These are phyloP conservation scores for Barbus barbus DNA, from an alignment of 2,113 vertebrate species.

Conservation along the genomic window DNA sequence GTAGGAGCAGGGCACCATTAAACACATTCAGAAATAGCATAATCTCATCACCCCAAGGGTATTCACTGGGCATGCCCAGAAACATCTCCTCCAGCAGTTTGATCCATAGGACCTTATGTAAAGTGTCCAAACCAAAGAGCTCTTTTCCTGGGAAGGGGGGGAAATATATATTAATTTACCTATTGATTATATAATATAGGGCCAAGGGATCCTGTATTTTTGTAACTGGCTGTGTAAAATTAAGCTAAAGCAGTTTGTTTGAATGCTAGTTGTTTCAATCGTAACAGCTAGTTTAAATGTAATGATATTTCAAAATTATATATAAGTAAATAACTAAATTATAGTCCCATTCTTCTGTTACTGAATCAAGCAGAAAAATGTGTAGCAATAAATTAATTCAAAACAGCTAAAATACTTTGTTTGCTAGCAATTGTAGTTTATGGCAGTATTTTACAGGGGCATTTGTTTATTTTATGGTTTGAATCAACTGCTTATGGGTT, in stretches of 20 bases:
- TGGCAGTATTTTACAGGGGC: too few species aligned
- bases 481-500: too few species aligned
- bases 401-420: too few species aligned
- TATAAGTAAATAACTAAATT: neutral
- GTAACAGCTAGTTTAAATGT: too few species aligned
- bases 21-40: slow-evolving; percentile 98
- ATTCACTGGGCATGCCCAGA: slow-evolving; percentile 98
- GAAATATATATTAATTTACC: neutral
- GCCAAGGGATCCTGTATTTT: neutral
- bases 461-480: too few species aligned
- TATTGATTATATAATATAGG: neutral
- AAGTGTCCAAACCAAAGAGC: slow-evolving; percentile 94
- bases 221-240: neutral
- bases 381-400: too few species aligned
- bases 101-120: slow-evolving; percentile 98
- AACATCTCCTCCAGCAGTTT: slow-evolving; percentile 99
- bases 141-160: slow-evolving; percentile 85
- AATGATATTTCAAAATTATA: neutral
- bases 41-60: slow-evolving; percentile 98
- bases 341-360: neutral
- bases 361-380: too few species aligned
- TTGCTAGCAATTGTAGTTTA: too few species aligned
- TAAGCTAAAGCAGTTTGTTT: too few species aligned
- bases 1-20: slow-evolving; percentile 93
- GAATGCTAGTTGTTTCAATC: too few species aligned